Percentiles rank a stretch among this genome's conserved stretches.
phyloP scores from a whole-genome alignment of 2,888 invertebrate genomes.

The Dicranocentrus wangi region DNA sequence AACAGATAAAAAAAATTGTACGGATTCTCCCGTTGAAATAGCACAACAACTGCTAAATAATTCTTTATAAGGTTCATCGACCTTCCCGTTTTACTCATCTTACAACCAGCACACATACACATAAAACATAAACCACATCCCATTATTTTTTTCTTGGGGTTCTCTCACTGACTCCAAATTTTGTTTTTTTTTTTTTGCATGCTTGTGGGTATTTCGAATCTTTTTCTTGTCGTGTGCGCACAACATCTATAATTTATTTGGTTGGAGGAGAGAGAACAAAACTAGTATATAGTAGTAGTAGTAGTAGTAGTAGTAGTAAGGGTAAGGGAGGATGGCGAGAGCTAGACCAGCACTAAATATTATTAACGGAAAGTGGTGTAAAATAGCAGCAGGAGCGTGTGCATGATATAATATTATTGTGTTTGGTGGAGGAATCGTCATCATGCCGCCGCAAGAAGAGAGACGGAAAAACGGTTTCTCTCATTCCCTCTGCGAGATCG shows the following conservation, averaged over 20 bases:
- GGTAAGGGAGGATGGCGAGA: not conserved
- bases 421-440: conserved; percentile 6
- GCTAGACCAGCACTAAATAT: not conserved
- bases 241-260: not conserved
- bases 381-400: conserved; percentile 31
- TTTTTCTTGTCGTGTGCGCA: not conserved
- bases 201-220: conserved; percentile 19
- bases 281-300: no score
- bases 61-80: conserved; percentile 59
- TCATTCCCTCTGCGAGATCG: no score
- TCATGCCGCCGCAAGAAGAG: not conserved
- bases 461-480: not conserved
- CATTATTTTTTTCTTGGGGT: conserved; percentile 4
- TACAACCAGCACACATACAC: conserved; percentile 16
- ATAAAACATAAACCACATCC: conserved; percentile 52
- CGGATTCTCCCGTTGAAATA: no score
- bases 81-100: conserved; percentile 33
- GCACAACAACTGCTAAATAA: conserved; percentile 28
- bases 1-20: not conserved
- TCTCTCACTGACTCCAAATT: no score
- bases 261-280: no score
- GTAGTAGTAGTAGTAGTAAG: not conserved
- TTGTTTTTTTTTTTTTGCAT: not conserved
- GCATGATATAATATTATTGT: conserved; percentile 12
- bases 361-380: conserved; percentile 57